Percentiles rank a stretch among this genome's conserved stretches.
Conservation (phyloP, 2,113 vertebrate species). For the Hippocampus abdominalis region DNA sequence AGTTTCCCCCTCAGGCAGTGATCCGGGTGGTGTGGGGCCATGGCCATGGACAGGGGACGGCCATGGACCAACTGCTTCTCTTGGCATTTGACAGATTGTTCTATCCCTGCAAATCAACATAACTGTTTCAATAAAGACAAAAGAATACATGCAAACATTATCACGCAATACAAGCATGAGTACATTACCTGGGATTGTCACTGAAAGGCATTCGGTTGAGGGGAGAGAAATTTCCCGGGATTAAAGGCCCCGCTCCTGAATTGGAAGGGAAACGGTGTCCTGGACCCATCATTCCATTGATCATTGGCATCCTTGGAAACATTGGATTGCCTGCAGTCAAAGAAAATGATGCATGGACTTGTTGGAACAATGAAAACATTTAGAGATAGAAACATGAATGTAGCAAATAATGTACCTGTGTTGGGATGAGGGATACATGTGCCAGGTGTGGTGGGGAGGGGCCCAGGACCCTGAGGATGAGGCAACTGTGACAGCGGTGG, state of each 20-base stretch:
- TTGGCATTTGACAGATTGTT: constrained; percentile 81
- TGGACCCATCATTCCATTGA: constrained; percentile 89
- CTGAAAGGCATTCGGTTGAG: constrained; percentile 81
- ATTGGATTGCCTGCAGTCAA: constrained; percentile 74
- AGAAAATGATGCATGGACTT: neutral
- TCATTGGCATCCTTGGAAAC: constrained; percentile 87
- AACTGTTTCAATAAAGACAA: neutral
- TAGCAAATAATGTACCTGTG: constrained; percentile 69
- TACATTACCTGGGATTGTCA: constrained; percentile 75
- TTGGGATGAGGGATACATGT: constrained; percentile 76
- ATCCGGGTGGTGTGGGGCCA: constrained; percentile 63
- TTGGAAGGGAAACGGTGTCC: constrained; percentile 80
- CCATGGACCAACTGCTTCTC: constrained; percentile 81
- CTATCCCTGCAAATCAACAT: constrained; percentile 65
- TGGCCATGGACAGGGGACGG: constrained; percentile 55
- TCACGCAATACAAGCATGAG: neutral
- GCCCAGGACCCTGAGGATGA: constrained; percentile 73
- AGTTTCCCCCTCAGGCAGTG: constrained; percentile 80
- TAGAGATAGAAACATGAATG: neutral
- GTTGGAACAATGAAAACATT: neutral
- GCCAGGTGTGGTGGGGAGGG: constrained; percentile 59
- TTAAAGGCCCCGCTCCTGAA: constrained; percentile 76
- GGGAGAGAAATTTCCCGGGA: constrained; percentile 78
- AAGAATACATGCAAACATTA: neutral
- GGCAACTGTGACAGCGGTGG: constrained; percentile 76